Evolutionary conservation across 2,797 vertebrate genomes (phyloP), one percentile per base, ranked within the genome.

Genomic region (Sebastiscus tertius): DNA sequence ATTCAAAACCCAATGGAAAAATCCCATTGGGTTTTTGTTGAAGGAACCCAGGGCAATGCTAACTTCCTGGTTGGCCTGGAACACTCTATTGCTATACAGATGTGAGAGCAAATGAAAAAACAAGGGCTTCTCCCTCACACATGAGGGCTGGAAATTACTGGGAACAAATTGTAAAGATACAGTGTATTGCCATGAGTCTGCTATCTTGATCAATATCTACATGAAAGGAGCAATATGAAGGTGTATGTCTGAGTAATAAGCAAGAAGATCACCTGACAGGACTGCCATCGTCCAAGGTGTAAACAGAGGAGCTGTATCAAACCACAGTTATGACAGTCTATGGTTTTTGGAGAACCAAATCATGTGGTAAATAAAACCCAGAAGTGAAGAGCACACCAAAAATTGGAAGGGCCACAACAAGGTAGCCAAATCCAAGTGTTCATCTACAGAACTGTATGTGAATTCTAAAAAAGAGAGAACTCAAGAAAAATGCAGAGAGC

Each of bases 261-360:
- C 49, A 31, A 81, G 60, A 84, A 85, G 80, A 81, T 82, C 78
- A 75, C 46, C 27, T 71, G 67, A 52, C 72, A 73, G 55, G 66
- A 86, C 86, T 82, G 60, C 39, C 68, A 72, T 79, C 26, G 69
- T 77, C 27, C 58, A 64, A 90, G 60, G 63, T 80, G 71, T 85
- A 78, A 80, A 46, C 12, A 70, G 52, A 81, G 69, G 33, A 78
- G 64, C 36, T 1, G 39, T 46, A 80, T 87, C 60, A 85, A 87
- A 64, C 82, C 83, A 61, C 54, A 52, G 60, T 70, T 70, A 63
- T 77, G 69, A 79, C 74, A 36, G 58, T 60, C 58, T 87, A 87
- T 83, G 62, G 3, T n/a, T 24, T 36, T 9, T 34, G 52, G 81
- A 74, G 64, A 93, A 87, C 59, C 36, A 82, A 90, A 80, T 80